These are phyloP conservation scores for Capitulum mitella DNA, from an alignment of 2,888 invertebrate genomes.

Conservation along the genomic window DNA sequence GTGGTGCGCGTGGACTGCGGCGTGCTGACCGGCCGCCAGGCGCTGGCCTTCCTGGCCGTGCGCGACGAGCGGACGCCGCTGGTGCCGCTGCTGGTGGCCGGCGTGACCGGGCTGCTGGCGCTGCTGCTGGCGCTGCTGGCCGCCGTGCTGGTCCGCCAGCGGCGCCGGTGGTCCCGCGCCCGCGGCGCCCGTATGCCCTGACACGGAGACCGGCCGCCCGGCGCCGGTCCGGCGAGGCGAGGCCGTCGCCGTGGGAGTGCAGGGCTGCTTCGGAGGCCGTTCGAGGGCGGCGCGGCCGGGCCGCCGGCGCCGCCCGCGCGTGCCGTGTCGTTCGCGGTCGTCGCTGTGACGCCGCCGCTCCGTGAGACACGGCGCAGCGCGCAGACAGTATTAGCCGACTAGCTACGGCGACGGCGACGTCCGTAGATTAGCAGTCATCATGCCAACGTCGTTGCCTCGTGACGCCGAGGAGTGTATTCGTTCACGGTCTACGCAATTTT, in stretches of 20 bases:
- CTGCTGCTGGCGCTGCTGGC: slow-evolving; percentile 31
- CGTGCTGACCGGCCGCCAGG: slow-evolving; percentile 31
- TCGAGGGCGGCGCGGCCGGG: slow-evolving; percentile 32
- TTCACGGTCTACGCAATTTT: too few relatives aligned
- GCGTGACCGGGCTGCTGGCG: slow-evolving; percentile 31
- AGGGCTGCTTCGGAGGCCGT: slow-evolving; percentile 29
- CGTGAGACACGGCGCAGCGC: too few relatives aligned
- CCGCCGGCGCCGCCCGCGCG: slow-evolving; percentile 27
- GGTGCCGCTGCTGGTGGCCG: slow-evolving; percentile 33
- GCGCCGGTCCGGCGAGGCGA: slow-evolving; percentile 31
- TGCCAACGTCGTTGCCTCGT: too few relatives aligned
- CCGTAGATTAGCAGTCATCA: too few relatives aligned
- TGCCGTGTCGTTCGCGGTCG: background rate
- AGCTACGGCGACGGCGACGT: too few relatives aligned
- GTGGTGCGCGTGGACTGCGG: slow-evolving; percentile 36
- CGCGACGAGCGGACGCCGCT: slow-evolving; percentile 29
- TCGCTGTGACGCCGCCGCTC: too few relatives aligned
- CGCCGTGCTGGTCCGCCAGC: slow-evolving; percentile 31
- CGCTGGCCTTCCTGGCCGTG: slow-evolving; percentile 33
- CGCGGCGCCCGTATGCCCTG: too few relatives aligned
- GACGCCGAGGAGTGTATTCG: too few relatives aligned
- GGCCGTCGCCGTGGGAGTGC: slow-evolving; percentile 31
- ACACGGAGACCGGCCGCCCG: too few relatives aligned
- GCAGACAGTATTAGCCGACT: too few relatives aligned
- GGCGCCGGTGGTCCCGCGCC: slow-evolving; percentile 31